Evolutionary conservation across 2,888 invertebrate genomes (phyloP), one percentile per base, ranked within the genome.

Genomic region (Papilio demoleus): DNA sequence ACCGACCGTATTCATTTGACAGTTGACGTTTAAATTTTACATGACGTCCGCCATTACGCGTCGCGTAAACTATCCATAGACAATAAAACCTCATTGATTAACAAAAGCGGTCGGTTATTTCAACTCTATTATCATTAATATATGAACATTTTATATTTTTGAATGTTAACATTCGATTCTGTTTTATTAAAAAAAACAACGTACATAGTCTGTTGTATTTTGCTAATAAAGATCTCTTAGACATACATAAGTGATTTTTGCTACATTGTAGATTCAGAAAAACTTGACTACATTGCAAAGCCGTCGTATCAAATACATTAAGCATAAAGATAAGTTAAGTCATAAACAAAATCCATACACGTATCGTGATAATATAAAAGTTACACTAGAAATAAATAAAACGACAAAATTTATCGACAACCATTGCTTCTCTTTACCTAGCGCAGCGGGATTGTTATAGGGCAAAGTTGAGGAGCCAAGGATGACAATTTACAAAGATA

Each of bases 381-480:
- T 75, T 76, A 75, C 76, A 75, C 68, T 75, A 78, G 76, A 74
- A 77, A 81, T 81, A 79, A 81, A 81, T 79, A 81, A 76, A 73
- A 72, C 78, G 77, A 77, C 80, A 82, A 79, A 81, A 85, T 85
- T 86, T 82, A 83, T 83, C 76, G 80, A 79, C 76, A 80, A 72
- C 82, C 84, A 88, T 87, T 81, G 81, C 82, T 79, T 77, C 81
- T 82, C 82, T 82, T 81, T 81, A 86, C 84, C 82, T 82, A 81
- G 82, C 88, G 76, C 88, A 88, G 88, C 88, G 81, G 88, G 88
- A 81, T 76, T 78, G 84, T 85, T 82, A 85, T 85, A 80, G 80
- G 83, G 78, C 77, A 82, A 83, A 87, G 85, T 86, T 87, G 78
- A 82, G 83, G 82, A 84, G 85, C 80, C 77, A 77, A 79, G 75